Percentiles rank a stretch among this genome's conserved stretches.
Evolutionary conservation across 37 sponge, comb jelly and placozoan genomes (phyloP).

Genomic region (Axinella damicornis): DNA sequence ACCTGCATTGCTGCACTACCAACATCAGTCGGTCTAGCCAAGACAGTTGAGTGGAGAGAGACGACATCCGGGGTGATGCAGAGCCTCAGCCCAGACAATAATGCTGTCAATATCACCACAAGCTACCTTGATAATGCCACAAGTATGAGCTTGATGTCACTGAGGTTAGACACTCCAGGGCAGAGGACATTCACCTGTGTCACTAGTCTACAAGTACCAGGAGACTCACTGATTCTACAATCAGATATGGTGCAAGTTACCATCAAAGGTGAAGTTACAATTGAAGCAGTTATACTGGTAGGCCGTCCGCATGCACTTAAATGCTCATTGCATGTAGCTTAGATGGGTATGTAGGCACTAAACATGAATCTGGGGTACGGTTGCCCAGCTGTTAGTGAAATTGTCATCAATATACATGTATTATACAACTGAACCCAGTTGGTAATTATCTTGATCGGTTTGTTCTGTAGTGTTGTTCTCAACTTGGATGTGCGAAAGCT

Average conservation of each 20-base stretch:
- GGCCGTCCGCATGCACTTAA: too few species aligned
- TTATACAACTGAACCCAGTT: too few species aligned
- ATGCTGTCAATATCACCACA: background rate
- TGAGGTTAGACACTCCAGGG: background rate
- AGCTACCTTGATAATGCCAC: background rate
- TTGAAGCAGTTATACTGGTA: too few species aligned
- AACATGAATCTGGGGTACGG: too few species aligned
- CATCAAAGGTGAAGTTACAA: conserved; percentile 31
- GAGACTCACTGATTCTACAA: conserved; percentile 16
- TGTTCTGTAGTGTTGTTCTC: too few species aligned
- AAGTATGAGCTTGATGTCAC: background rate
- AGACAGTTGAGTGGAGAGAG: background rate
- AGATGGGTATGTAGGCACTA: too few species aligned
- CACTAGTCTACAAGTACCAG: conserved; percentile 11
- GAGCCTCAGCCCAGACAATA: too few species aligned
- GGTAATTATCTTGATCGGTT: too few species aligned
- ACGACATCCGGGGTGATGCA: background rate
- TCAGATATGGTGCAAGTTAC: background rate
- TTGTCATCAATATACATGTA: too few species aligned
- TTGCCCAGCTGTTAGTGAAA: too few species aligned
- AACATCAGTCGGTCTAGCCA: background rate
- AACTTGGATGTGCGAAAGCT: too few species aligned
- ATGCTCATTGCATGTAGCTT: too few species aligned
- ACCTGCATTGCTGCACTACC: conserved; percentile 4
- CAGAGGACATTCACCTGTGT: conserved; percentile 10